Base-by-base conservation (phyloP, 2,797 vertebrate species). In the Crocidura indochinensis region DNA sequence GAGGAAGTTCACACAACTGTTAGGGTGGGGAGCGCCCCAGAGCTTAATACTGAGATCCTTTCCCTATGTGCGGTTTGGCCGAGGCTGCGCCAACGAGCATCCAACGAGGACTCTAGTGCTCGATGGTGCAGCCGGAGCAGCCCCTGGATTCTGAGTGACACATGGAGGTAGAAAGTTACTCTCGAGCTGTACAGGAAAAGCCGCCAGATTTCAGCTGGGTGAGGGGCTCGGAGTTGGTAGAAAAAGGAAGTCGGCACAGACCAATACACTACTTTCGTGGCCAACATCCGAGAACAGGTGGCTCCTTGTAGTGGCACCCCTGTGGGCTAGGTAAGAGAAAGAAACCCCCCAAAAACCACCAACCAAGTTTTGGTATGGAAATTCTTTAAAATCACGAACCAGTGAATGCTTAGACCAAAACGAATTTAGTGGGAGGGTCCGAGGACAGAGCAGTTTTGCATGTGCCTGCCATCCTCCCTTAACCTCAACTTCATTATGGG, bases 1-100 rank as follows among this genome's bases (percentile, higher is more conserved):
- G 92, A 65, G 60, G 87, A 97, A 97, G 93, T 97, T 97, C 95
- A 91, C 95, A 97, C 72, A 96, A 93, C 77, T 91, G 81, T 96
- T 96, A 92, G 83, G 94, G 95, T 97, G 95, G 96, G 91, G 84
- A 93, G 95, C 95, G 85, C 71, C 87, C 91, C 69, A 77, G 0
- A 62, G 90, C 73, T 85, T 87, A 80, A 71, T 38, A 80, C 2
- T 71, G 90, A 94, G 73, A 84, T 79, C 87, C 38, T 38, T 90
- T 94, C 96, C 91, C 95, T 87, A 73, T 38, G 81, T 53, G 90
- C 94, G 91, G 65, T 84, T 26, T 74, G 96, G 93, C 83, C 94
- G 91, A 60, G 2, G 92, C 85, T 73, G 47, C 73, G 84, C 51
- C 53, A 24, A 84, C 81, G 95, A 93, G 73, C 94, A 89, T 79